Percentiles rank a stretch among this genome's conserved stretches.
phyloP scores from a whole-genome alignment of 2,113 vertebrate species.

The Struthidea cinerea region DNA sequence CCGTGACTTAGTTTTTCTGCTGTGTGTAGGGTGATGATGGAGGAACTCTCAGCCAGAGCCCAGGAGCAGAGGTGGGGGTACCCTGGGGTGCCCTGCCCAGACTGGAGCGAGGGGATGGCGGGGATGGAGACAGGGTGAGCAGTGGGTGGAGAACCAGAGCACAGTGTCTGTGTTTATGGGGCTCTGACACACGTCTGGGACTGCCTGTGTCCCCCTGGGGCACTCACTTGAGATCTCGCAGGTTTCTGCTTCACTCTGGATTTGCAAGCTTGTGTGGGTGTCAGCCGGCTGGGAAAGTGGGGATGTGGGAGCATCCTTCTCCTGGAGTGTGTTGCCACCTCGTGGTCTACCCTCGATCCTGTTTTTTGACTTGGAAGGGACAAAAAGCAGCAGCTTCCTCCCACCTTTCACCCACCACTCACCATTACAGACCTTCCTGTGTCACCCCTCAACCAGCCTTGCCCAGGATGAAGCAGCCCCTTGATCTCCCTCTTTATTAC shows the following conservation, averaged over 20 bases:
- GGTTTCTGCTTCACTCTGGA: not conserved
- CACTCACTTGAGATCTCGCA: not conserved
- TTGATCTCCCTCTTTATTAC: not conserved
- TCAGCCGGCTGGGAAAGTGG: rapidly evolving
- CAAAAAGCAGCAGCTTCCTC: not conserved
- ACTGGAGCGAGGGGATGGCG: rapidly evolving
- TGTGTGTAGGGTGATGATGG: not conserved
- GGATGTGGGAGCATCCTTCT: not conserved
- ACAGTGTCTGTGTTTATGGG: not conserved
- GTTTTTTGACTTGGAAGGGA: not conserved
- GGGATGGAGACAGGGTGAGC: not conserved
- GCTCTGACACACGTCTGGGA: not conserved
- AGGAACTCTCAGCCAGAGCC: not conserved
- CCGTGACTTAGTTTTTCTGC: not conserved
- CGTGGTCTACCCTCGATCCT: not conserved
- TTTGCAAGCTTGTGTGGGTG: not conserved
- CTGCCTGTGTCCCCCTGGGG: not conserved
- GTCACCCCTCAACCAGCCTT: not conserved
- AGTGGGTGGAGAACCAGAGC: not conserved
- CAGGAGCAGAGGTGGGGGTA: not conserved
- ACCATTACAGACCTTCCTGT: not conserved
- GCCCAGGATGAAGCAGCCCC: not conserved
- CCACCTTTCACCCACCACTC: not conserved
- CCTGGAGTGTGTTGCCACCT: slow-evolving; percentile 48
- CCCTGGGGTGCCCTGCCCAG: not conserved